Evolutionary conservation across 2,797 vertebrate species (phyloP), one percentile per base, ranked within the genome.

Genomic region (Ceryle rudis): DNA sequence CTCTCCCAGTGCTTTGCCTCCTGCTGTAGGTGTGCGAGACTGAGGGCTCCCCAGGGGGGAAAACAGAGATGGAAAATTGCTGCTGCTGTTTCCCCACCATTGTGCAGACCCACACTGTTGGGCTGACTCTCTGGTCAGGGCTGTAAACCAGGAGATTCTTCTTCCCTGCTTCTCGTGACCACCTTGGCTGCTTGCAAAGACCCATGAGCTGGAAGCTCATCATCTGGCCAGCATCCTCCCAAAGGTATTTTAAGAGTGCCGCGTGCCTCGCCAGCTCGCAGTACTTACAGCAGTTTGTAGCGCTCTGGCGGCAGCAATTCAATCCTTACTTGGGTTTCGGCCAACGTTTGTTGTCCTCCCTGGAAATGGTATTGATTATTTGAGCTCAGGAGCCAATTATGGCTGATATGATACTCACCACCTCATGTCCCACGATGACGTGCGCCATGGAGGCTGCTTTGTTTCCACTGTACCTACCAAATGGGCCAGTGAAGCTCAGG

Each of bases 331-430:
- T 94, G 95, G 81, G 44, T 86, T 80, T 83, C 4, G 1, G 85
- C 81, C 95, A 93, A 17, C 5, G 3, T 93, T 95, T 94, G 35
- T 83, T 95, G 95, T 90, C 72, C 72, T 94, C 81, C 5, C 90
- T 95, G 93, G 75, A 82, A 91, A 67, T 37, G 14, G 33, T 70
- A 90, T 94, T 64, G 82, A 93, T 93, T 88, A 37, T 52, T 90
- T 72, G 65, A 86, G n/a, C 69, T 93, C 44, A 52, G 79, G 33
- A 95, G 71, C 74, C 75, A 87, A 10, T 88, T 89, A 15, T 25
- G 47, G 89, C 72, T 0, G 0, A 10, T 80, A 6, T 3, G 39
- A 64, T 82, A 31, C 67, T 85, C 51, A 25, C 4, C 33, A 37
- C 5, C 31, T 70, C 12, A 1, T 9, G 2, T 73, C 67, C 60